Evolutionary conservation across 2,113 vertebrate genomes (phyloP).

Genomic region (Apodemus speciosus): DNA sequence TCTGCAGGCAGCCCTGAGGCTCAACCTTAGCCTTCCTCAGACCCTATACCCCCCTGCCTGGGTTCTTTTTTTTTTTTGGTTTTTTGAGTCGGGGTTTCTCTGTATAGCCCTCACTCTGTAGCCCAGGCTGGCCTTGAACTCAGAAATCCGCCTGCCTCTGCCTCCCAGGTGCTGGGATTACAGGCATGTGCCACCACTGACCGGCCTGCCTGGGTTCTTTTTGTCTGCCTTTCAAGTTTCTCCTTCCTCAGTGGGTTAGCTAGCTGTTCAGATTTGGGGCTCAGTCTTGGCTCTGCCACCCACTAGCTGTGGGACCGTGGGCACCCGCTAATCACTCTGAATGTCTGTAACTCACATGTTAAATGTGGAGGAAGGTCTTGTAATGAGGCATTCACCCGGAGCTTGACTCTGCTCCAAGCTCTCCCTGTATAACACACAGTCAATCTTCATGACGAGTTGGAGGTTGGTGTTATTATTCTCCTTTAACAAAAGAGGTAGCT

Average conservation of each 20-base stretch:
- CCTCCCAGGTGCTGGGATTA: no score
- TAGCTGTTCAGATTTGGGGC: constrained; percentile 26
- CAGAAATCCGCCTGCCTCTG: no score
- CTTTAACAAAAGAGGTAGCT: neutral
- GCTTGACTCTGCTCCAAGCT: neutral
- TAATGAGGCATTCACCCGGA: neutral
- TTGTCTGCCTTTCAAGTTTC: neutral
- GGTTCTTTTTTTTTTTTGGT: neutral
- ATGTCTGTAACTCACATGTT: neutral
- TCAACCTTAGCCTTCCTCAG: neutral
- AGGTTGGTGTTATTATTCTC: neutral
- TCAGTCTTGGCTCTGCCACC: neutral
- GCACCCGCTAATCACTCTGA: constrained; percentile 21
- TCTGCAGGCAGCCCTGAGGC: neutral
- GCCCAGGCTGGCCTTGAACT: no score
- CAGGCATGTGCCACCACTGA: no score
- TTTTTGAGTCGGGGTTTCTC: no score
- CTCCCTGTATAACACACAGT: neutral
- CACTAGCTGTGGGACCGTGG: neutral
- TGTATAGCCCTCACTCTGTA: no score
- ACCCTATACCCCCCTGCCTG: neutral
- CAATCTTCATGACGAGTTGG: neutral
- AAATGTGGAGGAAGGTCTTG: neutral
- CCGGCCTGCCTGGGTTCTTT: neutral
- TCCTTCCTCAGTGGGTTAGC: neutral